phyloP scores from a whole-genome alignment of 2,113 vertebrate genomes.

The Neotoma lepida region DNA sequence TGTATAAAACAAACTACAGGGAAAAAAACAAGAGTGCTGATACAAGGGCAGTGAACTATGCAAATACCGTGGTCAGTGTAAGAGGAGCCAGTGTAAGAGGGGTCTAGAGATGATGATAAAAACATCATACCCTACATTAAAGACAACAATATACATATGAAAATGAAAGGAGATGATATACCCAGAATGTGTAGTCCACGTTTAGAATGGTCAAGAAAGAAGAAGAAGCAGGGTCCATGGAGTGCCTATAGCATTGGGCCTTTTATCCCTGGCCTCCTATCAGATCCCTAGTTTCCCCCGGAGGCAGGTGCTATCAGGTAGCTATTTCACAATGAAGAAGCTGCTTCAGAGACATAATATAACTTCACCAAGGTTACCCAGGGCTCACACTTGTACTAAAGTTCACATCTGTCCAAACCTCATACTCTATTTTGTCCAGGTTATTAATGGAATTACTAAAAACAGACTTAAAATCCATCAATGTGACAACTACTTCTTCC shows the following conservation, averaged over 20 bases:
- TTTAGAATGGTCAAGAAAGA: background rate
- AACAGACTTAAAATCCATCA: constrained; percentile 73
- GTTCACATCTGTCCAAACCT: constrained; percentile 23
- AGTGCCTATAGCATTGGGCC: background rate
- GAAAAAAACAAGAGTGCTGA: background rate
- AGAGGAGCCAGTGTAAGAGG: background rate
- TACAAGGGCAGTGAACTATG: background rate
- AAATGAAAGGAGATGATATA: background rate
- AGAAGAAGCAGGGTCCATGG: rapidly evolving
- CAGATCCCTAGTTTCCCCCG: background rate
- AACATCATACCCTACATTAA: background rate
- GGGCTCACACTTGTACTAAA: background rate
- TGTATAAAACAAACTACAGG: background rate
- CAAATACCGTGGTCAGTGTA: background rate
- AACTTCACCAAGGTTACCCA: constrained; percentile 51
- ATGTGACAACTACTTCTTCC: constrained; percentile 49
- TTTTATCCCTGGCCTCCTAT: background rate
- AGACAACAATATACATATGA: background rate
- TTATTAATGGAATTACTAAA: constrained; percentile 74
- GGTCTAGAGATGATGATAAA: background rate
- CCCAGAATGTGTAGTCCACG: background rate
- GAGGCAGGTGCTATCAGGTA: background rate
- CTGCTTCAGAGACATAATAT: background rate
- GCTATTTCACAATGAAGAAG: background rate
- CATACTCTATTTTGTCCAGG: constrained; percentile 51